These are phyloP conservation scores for Eupelmus urozonus DNA, from an alignment of 2,888 invertebrate genomes.

Conservation along the genomic window DNA sequence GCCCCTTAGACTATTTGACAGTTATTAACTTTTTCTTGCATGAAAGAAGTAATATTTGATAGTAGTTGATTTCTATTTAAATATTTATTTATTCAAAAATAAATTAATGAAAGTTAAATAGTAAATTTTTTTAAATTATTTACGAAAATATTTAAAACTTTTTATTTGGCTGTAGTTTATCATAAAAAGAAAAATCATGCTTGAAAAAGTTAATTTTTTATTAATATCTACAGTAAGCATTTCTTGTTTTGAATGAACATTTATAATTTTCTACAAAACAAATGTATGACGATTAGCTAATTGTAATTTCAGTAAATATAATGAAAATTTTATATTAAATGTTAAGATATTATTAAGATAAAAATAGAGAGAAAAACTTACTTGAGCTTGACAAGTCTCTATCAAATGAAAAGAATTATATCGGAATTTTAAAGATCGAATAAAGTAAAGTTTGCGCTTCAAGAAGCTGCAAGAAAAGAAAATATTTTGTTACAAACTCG, in stretches of 20 bases:
- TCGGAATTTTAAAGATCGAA: constrained; percentile 24
- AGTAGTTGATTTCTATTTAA: constrained; percentile 1
- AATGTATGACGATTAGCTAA: constrained; percentile 44
- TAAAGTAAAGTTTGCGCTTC: constrained; percentile 42
- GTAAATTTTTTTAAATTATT: neutral
- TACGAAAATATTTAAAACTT: neutral
- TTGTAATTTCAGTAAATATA: constrained; percentile 56
- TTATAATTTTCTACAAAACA: constrained; percentile 56
- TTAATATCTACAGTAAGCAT: constrained; percentile 14
- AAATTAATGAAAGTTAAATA: neutral
- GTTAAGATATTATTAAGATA: constrained; percentile 54
- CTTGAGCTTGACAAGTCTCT: constrained; percentile 22
- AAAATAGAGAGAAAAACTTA: constrained; percentile 39
- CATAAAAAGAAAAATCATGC: neutral
- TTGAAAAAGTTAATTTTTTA: constrained; percentile 18
- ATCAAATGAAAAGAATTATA: constrained; percentile 27
- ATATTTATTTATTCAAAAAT: neutral
- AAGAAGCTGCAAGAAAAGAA: constrained; percentile 31
- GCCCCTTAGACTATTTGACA: constrained; percentile 19
- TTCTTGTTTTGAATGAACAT: constrained; percentile 49
- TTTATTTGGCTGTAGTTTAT: neutral
- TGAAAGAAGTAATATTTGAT: constrained; percentile 1
- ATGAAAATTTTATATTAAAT: constrained; percentile 57
- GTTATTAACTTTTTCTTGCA: constrained; percentile 13
- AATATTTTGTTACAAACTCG: constrained; percentile 53